phyloP scores from a whole-genome alignment of 2,113 vertebrate genomes.

The Melanotaenia duboulayi region DNA sequence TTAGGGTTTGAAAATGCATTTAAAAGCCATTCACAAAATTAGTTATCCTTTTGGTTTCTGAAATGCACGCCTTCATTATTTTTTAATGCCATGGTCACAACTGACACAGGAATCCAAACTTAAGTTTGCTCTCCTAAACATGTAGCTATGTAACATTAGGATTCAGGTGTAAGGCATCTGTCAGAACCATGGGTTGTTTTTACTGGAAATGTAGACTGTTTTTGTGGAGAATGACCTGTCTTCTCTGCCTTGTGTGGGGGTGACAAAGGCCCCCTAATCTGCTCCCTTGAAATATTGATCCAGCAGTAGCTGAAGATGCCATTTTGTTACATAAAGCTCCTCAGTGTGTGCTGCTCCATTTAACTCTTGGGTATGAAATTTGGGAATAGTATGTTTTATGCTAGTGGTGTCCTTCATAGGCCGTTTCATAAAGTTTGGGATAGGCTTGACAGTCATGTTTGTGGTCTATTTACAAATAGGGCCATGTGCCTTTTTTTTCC shows the following conservation, averaged over 20 bases:
- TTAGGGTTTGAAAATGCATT: too few species aligned
- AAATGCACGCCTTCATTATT: neutral
- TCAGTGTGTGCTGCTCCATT: conserved; percentile 45
- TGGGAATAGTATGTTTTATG: conserved; percentile 18
- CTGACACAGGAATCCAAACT: neutral
- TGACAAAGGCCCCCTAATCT: conserved; percentile 75
- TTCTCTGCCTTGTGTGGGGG: conserved; percentile 61
- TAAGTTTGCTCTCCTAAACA: neutral
- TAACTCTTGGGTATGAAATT: conserved; percentile 20
- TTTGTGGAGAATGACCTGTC: conserved; percentile 60
- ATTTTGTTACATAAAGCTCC: conserved; percentile 76
- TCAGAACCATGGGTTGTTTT: conserved; percentile 24
- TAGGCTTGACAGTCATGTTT: conserved; percentile 38
- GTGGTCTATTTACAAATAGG: conserved; percentile 37
- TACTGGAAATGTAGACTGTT: conserved; percentile 36
- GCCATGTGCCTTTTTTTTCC: conserved; percentile 38
- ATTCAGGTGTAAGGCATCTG: conserved; percentile 4
- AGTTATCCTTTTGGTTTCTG: neutral
- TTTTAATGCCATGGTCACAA: too few species aligned
- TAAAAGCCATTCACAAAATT: neutral
- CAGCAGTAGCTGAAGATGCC: conserved; percentile 75
- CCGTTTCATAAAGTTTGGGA: conserved; percentile 49
- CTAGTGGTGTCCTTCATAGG: conserved; percentile 7
- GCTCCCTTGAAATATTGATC: conserved; percentile 76
- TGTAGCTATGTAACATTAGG: neutral